A percentile compares a stretch with the other conserved stretches of the same genome.
Conservation (phyloP, 2,113 vertebrate species). For the Leucoraja erinaceus region DNA sequence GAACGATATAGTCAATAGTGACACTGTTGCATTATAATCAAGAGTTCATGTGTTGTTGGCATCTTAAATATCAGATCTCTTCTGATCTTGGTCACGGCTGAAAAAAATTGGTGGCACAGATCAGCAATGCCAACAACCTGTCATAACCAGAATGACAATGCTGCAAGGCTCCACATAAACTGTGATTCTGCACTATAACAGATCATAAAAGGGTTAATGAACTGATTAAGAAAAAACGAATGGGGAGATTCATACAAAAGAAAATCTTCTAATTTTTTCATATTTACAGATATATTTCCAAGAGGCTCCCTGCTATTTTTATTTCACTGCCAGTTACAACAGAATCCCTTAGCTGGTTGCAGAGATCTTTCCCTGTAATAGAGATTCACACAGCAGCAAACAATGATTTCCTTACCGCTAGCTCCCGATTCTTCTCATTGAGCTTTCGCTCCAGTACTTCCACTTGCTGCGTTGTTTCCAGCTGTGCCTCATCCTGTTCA, state of each 20-base stretch:
- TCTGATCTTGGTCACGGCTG: background rate
- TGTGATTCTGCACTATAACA: background rate
- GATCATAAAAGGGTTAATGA: background rate
- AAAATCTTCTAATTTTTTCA: background rate
- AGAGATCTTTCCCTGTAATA: background rate
- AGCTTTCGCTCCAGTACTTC: slow-evolving; percentile 76
- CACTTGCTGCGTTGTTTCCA: slow-evolving; percentile 78
- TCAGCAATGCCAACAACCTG: too few species aligned
- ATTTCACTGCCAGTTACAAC: background rate
- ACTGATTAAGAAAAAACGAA: background rate
- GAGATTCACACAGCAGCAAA: background rate
- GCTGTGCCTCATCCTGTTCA: slow-evolving; percentile 80
- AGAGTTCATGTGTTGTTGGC: background rate
- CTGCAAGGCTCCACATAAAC: too few species aligned
- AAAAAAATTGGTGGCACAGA: background rate
- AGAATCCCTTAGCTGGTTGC: background rate
- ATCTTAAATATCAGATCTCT: background rate
- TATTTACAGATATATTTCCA: background rate
- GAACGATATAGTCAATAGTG: too few species aligned
- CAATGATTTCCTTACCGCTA: slow-evolving; percentile 55
- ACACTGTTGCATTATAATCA: background rate
- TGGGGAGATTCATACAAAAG: too few species aligned
- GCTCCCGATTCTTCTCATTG: slow-evolving; percentile 67
- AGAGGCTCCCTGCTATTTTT: background rate
- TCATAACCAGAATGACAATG: background rate